Evolutionary conservation across 2,888 invertebrate genomes (phyloP).

Genomic region (Spilarctia lutea): DNA sequence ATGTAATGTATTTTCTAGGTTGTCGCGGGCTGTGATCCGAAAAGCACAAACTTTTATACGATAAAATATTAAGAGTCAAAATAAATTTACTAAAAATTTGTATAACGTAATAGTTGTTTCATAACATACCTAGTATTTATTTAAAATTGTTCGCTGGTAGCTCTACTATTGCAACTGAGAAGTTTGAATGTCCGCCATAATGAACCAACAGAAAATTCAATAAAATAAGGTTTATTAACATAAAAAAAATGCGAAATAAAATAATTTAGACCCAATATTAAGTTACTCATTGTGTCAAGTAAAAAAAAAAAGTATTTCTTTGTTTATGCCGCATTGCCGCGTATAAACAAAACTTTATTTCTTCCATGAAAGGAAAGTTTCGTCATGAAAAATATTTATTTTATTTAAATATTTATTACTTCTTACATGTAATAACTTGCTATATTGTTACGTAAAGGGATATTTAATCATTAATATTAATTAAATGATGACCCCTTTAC

Average conservation of each 20-base stretch:
- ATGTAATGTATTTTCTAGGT: slow-evolving; percentile 27
- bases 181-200: no score
- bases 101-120: slow-evolving; percentile 5
- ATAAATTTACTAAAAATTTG: slow-evolving; percentile 9
- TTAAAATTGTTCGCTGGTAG: neutral
- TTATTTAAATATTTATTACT: no score
- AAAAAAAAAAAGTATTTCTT: neutral
- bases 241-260: no score
- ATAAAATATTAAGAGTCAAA: slow-evolving; percentile 33
- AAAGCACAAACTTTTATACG: slow-evolving; percentile 57
- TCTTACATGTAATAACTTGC: neutral
- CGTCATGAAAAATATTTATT: neutral
- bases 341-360: neutral
- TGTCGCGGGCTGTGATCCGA: slow-evolving; percentile 61
- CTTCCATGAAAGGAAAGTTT: neutral
- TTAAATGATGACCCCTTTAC: neutral
- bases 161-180: neutral
- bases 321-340: neutral
- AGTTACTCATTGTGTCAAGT: neutral
- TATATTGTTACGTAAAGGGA: neutral
- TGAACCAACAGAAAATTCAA: no score
- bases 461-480: neutral
- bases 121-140: neutral
- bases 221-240: no score
- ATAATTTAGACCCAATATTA: neutral